These are phyloP conservation scores for Erpornis zantholeuca DNA, from an alignment of 2,113 vertebrate genomes.

Conservation along the genomic window DNA sequence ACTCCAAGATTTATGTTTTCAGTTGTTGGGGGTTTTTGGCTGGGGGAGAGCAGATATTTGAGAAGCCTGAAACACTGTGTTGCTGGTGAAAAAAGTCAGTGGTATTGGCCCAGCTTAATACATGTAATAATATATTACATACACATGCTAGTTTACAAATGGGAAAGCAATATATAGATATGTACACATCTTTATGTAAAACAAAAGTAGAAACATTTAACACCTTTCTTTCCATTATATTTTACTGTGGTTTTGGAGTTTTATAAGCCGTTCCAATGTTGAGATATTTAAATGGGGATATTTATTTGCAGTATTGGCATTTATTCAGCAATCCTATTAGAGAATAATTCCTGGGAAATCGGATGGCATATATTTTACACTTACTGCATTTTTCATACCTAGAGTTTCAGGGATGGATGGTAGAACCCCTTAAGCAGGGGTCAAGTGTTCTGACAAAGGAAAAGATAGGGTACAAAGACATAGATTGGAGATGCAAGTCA, in stretches of 20 bases:
- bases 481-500: rapidly evolving
- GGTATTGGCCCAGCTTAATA: background rate
- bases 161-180: background rate
- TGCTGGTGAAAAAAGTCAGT: background rate
- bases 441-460: background rate
- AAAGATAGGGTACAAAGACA: background rate
- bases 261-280: background rate
- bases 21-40: background rate
- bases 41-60: background rate
- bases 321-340: background rate
- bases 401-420: background rate
- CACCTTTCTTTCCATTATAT: background rate
- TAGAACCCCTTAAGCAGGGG: background rate
- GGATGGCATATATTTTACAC: background rate
- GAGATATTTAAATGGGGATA: background rate
- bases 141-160: background rate
- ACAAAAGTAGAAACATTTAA: background rate
- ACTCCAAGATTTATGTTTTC: slow-evolving; percentile 52
- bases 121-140: background rate
- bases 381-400: background rate
- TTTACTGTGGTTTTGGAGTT: background rate
- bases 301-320: background rate
- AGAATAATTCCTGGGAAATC: background rate
- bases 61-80: background rate
- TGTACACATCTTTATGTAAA: background rate